A percentile compares a stretch with the other conserved stretches of the same genome.
Conservation (phyloP, 2,888 invertebrate species). For the Perdita meconis region DNA sequence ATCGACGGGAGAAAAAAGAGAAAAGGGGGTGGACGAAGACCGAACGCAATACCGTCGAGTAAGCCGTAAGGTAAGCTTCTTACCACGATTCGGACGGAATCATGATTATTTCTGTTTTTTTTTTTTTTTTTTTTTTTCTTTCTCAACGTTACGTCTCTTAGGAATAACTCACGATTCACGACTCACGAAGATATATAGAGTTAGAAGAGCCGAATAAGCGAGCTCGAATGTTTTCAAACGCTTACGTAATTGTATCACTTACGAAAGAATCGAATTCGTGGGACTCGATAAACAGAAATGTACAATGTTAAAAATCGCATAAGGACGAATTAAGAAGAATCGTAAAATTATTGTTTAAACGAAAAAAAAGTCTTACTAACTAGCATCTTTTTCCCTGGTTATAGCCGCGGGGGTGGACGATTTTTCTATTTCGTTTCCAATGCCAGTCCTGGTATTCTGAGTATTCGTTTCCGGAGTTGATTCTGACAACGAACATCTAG, state of each 20-base stretch:
- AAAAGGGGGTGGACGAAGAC: neutral
- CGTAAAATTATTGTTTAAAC: conserved; percentile 32
- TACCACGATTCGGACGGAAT: conserved; percentile 13
- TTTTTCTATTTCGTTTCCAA: conserved; percentile 77
- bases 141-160: neutral
- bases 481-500: conserved; percentile 80
- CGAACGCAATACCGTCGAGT: neutral
- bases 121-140: too few species aligned
- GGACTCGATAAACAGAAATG: neutral
- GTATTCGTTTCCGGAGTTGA: conserved; percentile 80
- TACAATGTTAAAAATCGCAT: conserved; percentile 23
- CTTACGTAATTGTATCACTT: neutral
- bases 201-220: neutral
- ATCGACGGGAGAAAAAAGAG: too few species aligned
- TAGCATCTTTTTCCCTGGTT: conserved; percentile 79
- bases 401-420: conserved; percentile 63
- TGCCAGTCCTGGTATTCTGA: conserved; percentile 76
- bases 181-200: neutral
- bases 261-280: neutral
- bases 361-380: conserved; percentile 74
- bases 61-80: neutral
- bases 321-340: conserved; percentile 23
- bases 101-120: too few species aligned
- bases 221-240: neutral
- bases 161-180: conserved; percentile 1